Conservation (phyloP, 1,140 invertebrate genomes). For the Hirudo medicinalis region DNA sequence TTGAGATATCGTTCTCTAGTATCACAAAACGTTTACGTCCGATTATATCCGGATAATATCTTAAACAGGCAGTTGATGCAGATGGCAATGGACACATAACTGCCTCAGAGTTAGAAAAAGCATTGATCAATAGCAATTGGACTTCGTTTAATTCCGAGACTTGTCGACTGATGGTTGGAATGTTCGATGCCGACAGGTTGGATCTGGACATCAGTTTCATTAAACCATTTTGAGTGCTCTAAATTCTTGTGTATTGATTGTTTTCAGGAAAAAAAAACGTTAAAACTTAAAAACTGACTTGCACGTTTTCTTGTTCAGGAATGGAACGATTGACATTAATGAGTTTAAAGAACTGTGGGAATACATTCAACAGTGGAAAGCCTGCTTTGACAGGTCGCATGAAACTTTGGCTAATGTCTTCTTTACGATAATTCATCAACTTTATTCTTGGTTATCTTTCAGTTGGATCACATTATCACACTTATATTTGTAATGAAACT, state of each 20-base stretch:
- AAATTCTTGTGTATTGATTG: no score
- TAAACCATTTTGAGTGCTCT: no score
- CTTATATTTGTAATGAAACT: no score
- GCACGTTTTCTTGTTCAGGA: conserved; percentile 43
- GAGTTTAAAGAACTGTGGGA: conserved; percentile 93
- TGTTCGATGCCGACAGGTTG: conserved; percentile 44
- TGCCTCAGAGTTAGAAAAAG: conserved; percentile 35
- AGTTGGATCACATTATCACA: not conserved
- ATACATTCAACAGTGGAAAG: conserved; percentile 92
- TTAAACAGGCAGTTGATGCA: conserved; percentile 55
- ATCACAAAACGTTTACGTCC: not conserved
- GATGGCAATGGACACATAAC: conserved; percentile 51
- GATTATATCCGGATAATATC: not conserved
- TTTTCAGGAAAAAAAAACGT: no score
- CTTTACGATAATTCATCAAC: conserved; percentile 11
- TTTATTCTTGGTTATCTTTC: not conserved
- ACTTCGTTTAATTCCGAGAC: conserved; percentile 39
- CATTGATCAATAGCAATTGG: conserved; percentile 40
- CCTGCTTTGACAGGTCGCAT: conserved; percentile 63
- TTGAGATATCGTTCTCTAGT: not conserved
- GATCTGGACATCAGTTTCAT: not conserved
- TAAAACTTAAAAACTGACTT: not conserved
- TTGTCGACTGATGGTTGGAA: conserved; percentile 55
- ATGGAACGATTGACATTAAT: conserved; percentile 77
- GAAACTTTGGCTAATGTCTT: not conserved